Conservation (phyloP, 2,888 invertebrate species). For the Argynnis bischoffii region DNA sequence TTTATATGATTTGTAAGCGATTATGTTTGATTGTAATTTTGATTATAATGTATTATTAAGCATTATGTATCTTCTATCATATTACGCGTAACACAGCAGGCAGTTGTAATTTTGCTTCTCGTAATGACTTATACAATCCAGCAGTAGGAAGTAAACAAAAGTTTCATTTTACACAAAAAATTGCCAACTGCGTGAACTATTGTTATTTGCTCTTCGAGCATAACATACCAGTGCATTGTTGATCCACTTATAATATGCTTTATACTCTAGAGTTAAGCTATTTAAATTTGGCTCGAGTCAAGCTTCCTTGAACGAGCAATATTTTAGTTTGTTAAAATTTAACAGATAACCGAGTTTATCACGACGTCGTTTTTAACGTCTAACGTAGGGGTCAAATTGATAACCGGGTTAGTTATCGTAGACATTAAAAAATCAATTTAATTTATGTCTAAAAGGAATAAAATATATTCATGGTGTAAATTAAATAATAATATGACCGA, state of each 20-base stretch:
- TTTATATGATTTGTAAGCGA: background rate
- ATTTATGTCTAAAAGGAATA: slow-evolving; percentile 4
- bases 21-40: background rate
- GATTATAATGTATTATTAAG: background rate
- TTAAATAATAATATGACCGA: slow-evolving; percentile 48
- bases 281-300: slow-evolving; percentile 3
- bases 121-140: slow-evolving; percentile 32
- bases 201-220: slow-evolving; percentile 31
- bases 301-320: slow-evolving; percentile 21
- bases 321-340: slow-evolving; percentile 19
- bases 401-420: slow-evolving; percentile 24
- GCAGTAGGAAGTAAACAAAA: slow-evolving; percentile 34
- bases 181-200: slow-evolving; percentile 29
- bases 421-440: slow-evolving; percentile 29
- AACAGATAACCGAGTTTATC: slow-evolving; percentile 35
- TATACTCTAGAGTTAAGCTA: slow-evolving; percentile 4
- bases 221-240: slow-evolving; percentile 22
- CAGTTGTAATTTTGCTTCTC: slow-evolving; percentile 27
- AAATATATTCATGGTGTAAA: background rate
- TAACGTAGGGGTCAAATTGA: slow-evolving; percentile 30
- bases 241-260: slow-evolving; percentile 14
- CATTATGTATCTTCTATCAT: slow-evolving; percentile 18
- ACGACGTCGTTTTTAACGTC: slow-evolving; percentile 12
- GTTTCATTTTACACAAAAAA: slow-evolving; percentile 33
- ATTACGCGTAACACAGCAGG: slow-evolving; percentile 26